Base-by-base conservation (phyloP, 2,888 invertebrate genomes). In the Thereva nobilitata region DNA sequence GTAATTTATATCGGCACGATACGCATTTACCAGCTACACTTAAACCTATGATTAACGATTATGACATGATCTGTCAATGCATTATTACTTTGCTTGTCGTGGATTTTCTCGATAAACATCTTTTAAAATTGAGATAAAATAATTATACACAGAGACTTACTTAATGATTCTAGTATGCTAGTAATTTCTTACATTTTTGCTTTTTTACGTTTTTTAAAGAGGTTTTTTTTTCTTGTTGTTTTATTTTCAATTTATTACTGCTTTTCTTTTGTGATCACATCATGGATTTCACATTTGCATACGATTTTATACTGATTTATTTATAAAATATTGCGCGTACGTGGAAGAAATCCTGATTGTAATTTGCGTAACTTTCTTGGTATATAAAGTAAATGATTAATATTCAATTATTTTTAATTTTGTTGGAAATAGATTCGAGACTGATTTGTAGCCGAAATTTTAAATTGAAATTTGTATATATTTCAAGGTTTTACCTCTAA, bases 1-100 rank as follows among this genome's bases (percentile, higher is more conserved):
- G 23, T 23, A 23, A 23, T 23, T 23, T 50, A 61, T 50, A 61
- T 50, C 61, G 49, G 49, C 50, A 61, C 61, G 50, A 38, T 50
- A 50, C 12, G 61, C 50, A 50, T 61, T 61, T 61, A 50, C 61
- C 49, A 61, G 61, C 61, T 61, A 35, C 41, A 41, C 50, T 61
- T 61, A 61, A 47, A 40, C 9, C 61, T 61, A 61, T 50, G 50
- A 61, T 61, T 61, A 61, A 61, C 61, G 61, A 61, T 61, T 61
- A 61, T 61, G 61, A 61, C 61, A 61, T 50, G 40, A 61, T 41
- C 50, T 61, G 50, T 61, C 61, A 61, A 49, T 50, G 61, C 50
- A 61, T 61, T 61, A 23, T 23, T 23, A 23, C 1, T 23, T 61
- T 49, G 50, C 50, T 50, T 61, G 61, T 61, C 61, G 49, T 61